Percentiles rank a stretch among this genome's conserved stretches.
phyloP scores from a whole-genome alignment of 2,797 vertebrate genomes.

The Scyliorhinus canicula region DNA sequence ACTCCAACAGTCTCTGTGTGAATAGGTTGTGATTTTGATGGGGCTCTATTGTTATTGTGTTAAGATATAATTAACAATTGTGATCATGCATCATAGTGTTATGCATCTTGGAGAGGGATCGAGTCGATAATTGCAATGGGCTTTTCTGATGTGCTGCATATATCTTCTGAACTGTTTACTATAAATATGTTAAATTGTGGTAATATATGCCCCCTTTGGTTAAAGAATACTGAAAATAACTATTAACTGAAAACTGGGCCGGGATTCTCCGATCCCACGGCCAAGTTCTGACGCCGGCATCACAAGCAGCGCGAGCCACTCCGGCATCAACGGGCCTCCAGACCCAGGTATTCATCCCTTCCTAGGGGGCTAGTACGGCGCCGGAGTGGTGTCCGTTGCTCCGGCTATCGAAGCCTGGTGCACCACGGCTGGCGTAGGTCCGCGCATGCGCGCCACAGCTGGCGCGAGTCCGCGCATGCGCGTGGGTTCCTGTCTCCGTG shows the following conservation, averaged over 20 bases:
- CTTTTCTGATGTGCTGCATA: background rate
- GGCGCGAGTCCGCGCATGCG: too few relatives aligned
- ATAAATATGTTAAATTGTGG: background rate
- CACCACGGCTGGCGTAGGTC: too few relatives aligned
- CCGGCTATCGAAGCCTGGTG: too few relatives aligned
- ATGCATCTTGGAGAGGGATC: background rate
- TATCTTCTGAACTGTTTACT: background rate
- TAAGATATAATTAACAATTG: background rate
- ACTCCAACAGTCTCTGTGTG: background rate
- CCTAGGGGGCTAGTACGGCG: too few relatives aligned
- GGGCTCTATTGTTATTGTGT: background rate
- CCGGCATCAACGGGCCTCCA: too few relatives aligned
- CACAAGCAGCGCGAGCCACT: too few relatives aligned
- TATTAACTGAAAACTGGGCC: background rate
- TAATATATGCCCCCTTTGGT: background rate
- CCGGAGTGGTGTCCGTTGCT: too few relatives aligned
- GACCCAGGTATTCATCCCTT: too few relatives aligned
- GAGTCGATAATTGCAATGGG: background rate
- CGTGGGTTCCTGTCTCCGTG: too few relatives aligned
- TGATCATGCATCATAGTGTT: background rate
- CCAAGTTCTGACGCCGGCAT: too few relatives aligned
- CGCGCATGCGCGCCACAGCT: too few relatives aligned
- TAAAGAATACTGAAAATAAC: background rate
- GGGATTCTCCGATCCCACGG: too few relatives aligned
- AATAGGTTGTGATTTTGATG: conserved; percentile 14